Base-by-base conservation (phyloP, 2,888 invertebrate genomes). In the Amphipyra tragopoginis region DNA sequence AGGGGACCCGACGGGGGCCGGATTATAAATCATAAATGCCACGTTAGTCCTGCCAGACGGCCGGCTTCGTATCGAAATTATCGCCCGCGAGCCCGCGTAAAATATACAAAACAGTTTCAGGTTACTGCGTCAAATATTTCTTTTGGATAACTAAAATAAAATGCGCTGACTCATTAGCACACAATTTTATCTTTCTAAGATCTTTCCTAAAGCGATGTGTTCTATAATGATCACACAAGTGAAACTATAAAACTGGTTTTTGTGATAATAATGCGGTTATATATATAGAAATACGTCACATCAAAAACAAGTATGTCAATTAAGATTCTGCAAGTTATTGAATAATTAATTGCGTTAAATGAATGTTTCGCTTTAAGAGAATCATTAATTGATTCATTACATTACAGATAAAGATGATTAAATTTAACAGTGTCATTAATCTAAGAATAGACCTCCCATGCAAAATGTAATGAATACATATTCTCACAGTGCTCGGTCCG, bases 11-110 rank as follows among this genome's bases (percentile, higher is more conserved):
- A 90, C 89, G 90, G 87, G 82, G 91, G 86, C 90, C 86, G 88
- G 92, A 91, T 92, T 93, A 93, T 93, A 93, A 93, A 93, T 93
- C 93, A 93, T 92, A 93, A 90, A 88, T 90, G 93, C 92, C 93
- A 91, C 89, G 91, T 92, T 90, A 90, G 87, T 80, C 82, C 79
- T 77, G 84, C 84, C 81, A 83, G 83, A 82, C 86, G 86, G 84
- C 85, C 83, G 82, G 79, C 79, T 81, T 86, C 78, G 89, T 87
- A 91, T 90, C 90, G 85, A 92, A 93, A 93, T 93, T 92, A 93
- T 92, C 92, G 90, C 88, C 90, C 86, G 87, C 86, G 75, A 90
- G 87, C 86, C 76, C 82, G 84, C 87, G 88, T 90, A 89, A 89
- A 90, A 90, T 93, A 91, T 92, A 91, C 91, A 91, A 91, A 91